Conservation (phyloP, 2,888 invertebrate genomes). For the Sarcophaga subvicina region DNA sequence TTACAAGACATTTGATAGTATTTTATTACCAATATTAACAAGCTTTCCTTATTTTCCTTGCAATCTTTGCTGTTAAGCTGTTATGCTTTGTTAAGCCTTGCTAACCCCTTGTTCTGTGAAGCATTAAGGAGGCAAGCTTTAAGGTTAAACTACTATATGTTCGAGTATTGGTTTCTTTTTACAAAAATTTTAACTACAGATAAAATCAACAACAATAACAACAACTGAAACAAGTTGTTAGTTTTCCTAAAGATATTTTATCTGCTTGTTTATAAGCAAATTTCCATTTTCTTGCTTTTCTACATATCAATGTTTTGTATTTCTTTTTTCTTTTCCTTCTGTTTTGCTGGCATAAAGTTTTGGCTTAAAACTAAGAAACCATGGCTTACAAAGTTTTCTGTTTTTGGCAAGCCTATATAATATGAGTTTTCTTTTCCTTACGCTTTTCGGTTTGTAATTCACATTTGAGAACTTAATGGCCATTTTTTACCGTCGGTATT, state of each 20-base stretch:
- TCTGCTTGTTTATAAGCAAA: conserved; percentile 63
- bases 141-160: conserved; percentile 63
- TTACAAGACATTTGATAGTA: conserved; percentile 58
- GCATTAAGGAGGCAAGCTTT: conserved; percentile 8
- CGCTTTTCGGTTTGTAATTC: conserved; percentile 39
- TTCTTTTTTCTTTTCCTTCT: background rate
- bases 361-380: background rate
- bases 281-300: conserved; percentile 31
- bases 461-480: conserved; percentile 59
- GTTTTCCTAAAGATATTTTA: conserved; percentile 66
- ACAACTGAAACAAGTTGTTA: conserved; percentile 67
- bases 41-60: conserved; percentile 26
- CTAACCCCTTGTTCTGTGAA: background rate
- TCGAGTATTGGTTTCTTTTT: conserved; percentile 62
- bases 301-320: background rate
- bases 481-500: conserved; percentile 12
- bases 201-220: background rate
- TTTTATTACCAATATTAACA: conserved; percentile 62
- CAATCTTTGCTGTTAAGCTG: conserved; percentile 18
- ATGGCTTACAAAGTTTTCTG: too few species aligned
- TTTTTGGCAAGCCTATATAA: conserved; percentile 36
- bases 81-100: background rate
- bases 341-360: background rate
- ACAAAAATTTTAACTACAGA: conserved; percentile 51
- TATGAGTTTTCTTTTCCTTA: background rate